Conservation (phyloP, 1,140 invertebrate species). For the Saccostrea echinata region DNA sequence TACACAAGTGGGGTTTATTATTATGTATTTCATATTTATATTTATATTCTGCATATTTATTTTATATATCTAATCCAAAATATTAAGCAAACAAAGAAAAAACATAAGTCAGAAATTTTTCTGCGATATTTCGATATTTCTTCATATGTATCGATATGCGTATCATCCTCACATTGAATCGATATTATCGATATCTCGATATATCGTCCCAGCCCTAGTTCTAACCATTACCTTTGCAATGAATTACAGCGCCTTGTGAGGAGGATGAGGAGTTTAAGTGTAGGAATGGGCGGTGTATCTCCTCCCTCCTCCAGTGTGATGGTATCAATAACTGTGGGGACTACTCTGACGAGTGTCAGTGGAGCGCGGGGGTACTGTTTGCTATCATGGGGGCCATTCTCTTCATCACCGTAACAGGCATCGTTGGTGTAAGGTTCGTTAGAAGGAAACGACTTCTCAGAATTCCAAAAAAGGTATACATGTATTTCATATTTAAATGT, state of each 20-base stretch:
- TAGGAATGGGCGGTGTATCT: slow-evolving; percentile 52
- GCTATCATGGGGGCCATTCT: background rate
- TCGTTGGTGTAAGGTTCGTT: background rate
- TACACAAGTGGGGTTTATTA: too few relatives aligned
- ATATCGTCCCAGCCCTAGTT: too few relatives aligned
- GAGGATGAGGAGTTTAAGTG: slow-evolving; percentile 36
- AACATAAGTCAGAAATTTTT: too few relatives aligned
- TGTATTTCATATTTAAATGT: too few relatives aligned
- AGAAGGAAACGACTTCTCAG: background rate
- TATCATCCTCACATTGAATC: too few relatives aligned
- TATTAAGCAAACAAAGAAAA: too few relatives aligned
- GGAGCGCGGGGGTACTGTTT: background rate
- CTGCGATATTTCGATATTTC: too few relatives aligned
- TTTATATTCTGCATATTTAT: too few relatives aligned
- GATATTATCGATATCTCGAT: too few relatives aligned
- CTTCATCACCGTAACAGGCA: background rate
- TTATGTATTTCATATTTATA: too few relatives aligned
- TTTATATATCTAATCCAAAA: too few relatives aligned
- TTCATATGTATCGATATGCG: too few relatives aligned
- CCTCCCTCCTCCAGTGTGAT: slow-evolving; percentile 38
- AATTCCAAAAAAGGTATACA: background rate
- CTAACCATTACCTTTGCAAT: background rate
- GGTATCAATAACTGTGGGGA: slow-evolving; percentile 58
- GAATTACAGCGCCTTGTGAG: slow-evolving; percentile 39
- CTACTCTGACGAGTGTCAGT: slow-evolving; percentile 46